These are phyloP conservation scores for Drosophila gunungcola DNA, from an alignment of 1,140 invertebrate genomes.

Conservation along the genomic window DNA sequence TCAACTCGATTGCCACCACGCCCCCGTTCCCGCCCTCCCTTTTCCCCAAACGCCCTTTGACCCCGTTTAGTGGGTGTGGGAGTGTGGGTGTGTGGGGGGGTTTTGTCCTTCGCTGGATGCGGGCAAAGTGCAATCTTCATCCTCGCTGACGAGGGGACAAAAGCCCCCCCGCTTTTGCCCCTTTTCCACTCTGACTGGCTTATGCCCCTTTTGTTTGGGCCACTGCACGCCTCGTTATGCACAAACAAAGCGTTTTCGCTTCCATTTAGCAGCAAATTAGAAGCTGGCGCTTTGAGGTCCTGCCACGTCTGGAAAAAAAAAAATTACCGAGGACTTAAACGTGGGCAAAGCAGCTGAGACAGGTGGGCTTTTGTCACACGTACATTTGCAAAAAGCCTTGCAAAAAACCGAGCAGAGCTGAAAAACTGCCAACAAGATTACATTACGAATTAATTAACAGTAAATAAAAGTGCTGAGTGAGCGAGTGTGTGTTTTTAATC, in stretches of 20 bases:
- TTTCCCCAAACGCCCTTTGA: constrained; percentile 12
- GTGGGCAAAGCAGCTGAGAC: constrained; percentile 4
- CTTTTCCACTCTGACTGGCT: constrained; percentile 7
- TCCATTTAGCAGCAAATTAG: constrained; percentile 79
- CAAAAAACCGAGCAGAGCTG: not conserved
- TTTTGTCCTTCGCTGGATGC: constrained; percentile 31
- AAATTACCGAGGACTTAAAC: constrained; percentile 5
- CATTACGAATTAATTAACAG: constrained; percentile 62
- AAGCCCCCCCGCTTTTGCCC: not conserved
- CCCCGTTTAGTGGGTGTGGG: constrained; percentile 4
- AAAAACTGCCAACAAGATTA: constrained; percentile 36
- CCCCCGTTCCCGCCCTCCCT: not conserved
- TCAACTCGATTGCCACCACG: constrained; percentile 50
- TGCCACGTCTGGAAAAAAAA: constrained; percentile 31
- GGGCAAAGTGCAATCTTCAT: constrained; percentile 42
- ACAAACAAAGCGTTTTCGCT: constrained; percentile 75
- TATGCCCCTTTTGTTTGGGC: constrained; percentile 64
- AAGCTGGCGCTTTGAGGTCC: constrained; percentile 54
- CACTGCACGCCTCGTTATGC: constrained; percentile 76
- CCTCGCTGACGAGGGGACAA: constrained; percentile 16
- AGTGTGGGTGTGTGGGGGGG: not conserved
- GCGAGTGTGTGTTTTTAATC: constrained; percentile 25
- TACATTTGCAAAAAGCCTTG: not conserved
- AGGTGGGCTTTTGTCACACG: constrained; percentile 25
- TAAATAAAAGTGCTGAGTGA: constrained; percentile 32